Evolutionary conservation across 1,140 invertebrate species (phyloP).

Genomic region (Telenomus remus): DNA sequence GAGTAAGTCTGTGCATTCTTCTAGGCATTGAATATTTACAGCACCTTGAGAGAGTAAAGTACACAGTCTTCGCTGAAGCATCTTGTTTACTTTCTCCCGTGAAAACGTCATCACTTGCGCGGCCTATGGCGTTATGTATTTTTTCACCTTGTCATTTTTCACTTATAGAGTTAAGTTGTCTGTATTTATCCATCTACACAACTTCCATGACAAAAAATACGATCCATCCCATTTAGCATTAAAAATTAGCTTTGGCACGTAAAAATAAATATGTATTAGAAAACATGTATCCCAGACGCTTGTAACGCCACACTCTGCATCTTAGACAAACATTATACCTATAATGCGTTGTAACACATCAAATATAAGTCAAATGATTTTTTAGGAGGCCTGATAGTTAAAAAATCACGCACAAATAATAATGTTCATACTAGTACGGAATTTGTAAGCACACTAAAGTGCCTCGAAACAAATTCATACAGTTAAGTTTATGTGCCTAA

Average conservation of each 20-base stretch:
- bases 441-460: too few species aligned
- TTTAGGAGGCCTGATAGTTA: too few species aligned
- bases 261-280: conserved; percentile 49
- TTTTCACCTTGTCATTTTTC: conserved; percentile 7
- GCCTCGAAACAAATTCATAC: too few species aligned
- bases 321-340: conserved; percentile 21
- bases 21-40: conserved; percentile 62
- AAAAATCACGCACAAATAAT: too few species aligned
- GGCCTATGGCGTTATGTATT: conserved; percentile 17
- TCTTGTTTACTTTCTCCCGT: conserved; percentile 58
- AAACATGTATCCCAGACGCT: conserved; percentile 17
- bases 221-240: conserved; percentile 9
- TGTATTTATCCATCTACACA: conserved; percentile 9
- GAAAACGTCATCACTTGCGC: conserved; percentile 16
- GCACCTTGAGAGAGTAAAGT: conserved; percentile 59
- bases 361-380: too few species aligned
- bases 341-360: conserved; percentile 1
- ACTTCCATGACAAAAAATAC: conserved; percentile 16
- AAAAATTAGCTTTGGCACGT: conserved; percentile 56
- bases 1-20: conserved; percentile 48
- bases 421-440: too few species aligned
- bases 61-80: conserved; percentile 52
- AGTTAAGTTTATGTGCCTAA: too few species aligned
- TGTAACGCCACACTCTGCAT: conserved; percentile 10
- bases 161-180: conserved; percentile 8